A percentile compares a stretch with the other conserved stretches of the same genome.
Conservation (phyloP, 2,113 vertebrate species). For the Artemisiospiza belli region DNA sequence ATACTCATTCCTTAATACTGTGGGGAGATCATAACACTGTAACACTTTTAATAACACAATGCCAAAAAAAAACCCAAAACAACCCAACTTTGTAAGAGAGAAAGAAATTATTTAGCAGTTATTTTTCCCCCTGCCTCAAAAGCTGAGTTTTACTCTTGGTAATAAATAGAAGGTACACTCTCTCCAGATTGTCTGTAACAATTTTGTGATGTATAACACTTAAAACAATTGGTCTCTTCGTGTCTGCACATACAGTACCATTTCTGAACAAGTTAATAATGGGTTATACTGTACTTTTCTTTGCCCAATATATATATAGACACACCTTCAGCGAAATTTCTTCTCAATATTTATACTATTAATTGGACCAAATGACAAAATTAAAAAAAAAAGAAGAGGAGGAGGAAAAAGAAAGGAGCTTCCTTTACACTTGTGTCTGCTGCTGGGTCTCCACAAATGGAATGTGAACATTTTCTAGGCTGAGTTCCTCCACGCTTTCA, state of each 20-base stretch:
- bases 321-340: conserved; percentile 32
- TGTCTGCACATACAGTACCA: conserved; percentile 52
- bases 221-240: background rate
- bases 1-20: conserved; percentile 55
- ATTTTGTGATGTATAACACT: conserved; percentile 13
- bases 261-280: conserved; percentile 55
- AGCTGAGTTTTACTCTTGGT: conserved; percentile 14
- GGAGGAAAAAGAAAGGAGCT: background rate
- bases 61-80: background rate
- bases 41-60: conserved; percentile 66
- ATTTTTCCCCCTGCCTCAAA: background rate
- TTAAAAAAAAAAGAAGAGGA: background rate
- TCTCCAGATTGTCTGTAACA: conserved; percentile 48
- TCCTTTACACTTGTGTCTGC: conserved; percentile 89
- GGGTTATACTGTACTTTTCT: conserved; percentile 35
- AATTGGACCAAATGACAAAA: conserved; percentile 19
- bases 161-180: conserved; percentile 45
- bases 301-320: conserved; percentile 62
- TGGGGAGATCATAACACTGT: conserved; percentile 25
- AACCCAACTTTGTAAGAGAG: background rate
- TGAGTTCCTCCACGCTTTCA: conserved; percentile 86
- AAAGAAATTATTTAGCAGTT: background rate
- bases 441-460: conserved; percentile 87
- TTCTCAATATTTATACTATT: conserved; percentile 35
- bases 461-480: conserved; percentile 76